Evolutionary conservation across 2,797 vertebrate genomes (phyloP), one percentile per base, ranked within the genome.

Genomic region (Geotrypetes seraphini): DNA sequence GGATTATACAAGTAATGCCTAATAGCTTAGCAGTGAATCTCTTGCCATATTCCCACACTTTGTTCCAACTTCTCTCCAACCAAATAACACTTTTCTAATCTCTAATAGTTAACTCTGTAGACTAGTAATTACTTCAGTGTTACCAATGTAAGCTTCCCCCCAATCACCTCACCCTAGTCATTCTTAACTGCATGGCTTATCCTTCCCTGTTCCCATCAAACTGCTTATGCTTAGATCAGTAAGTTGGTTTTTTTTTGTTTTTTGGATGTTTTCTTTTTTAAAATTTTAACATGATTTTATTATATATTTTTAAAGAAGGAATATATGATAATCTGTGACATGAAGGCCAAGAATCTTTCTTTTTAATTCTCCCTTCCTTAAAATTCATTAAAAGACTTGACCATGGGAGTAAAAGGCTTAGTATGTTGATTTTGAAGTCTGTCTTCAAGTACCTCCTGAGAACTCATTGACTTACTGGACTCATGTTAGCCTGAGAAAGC

Each of bases 101-200:
- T 66, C 31, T 63, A 46, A 39, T 60, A 65, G 64, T 46, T 76
- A 81, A 78, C 72, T 60, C 37, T 58, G n/a, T n/a, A 62, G 75
- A 62, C 36, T 60, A 59, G 43, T 44, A 27, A n/a, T 60, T 53
- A 66, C 22, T 28, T 47, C 52, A 50, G 44, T 66, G 65, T 60
- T 72, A 73, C 65, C 63, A 62, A 60, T 65, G 64, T 59, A 67
- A 64, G 65, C 26, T 63, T 62, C 67, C 67, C 73, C 52, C 67
- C 47, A 63, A 60, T 51, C 39, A 75, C n/a, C n/a, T 62, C 67
- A 67, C 73, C 52, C 67, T 47, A 63, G 60, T 51, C 39, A 75
- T 58, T 73, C 47, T 62, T 63, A 79, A 75, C 61, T 79, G 79
- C 79, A 83, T 81, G 79, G 72, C 54, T 7, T 79, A 73, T 13